phyloP scores from a whole-genome alignment of 2,797 vertebrate species.

The Orientallactaga sibirica region DNA sequence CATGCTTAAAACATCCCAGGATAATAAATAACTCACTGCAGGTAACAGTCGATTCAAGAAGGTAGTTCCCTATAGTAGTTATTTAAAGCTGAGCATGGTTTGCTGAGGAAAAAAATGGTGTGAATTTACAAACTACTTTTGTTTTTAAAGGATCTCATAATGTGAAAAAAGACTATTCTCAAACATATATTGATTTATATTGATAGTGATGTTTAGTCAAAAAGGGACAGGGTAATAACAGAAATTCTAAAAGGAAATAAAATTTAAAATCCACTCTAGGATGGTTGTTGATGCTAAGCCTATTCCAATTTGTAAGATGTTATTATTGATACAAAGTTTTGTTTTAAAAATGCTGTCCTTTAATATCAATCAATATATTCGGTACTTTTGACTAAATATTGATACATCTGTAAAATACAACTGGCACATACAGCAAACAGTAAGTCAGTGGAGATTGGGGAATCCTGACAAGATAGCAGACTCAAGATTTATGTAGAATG shows the following conservation, averaged over 20 bases:
- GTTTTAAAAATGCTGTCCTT: background rate
- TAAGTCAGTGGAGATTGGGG: background rate
- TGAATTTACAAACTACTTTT: background rate
- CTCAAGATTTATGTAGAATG: background rate
- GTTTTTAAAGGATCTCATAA: background rate
- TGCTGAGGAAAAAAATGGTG: background rate
- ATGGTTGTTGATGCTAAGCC: background rate
- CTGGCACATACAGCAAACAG: background rate
- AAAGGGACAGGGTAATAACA: background rate
- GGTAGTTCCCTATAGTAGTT: background rate
- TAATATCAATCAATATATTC: background rate
- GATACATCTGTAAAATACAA: background rate
- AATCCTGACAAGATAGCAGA: background rate
- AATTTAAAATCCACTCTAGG: slow-evolving; percentile 26
- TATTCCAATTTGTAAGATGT: slow-evolving; percentile 13
- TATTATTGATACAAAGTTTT: background rate
- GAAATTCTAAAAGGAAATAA: slow-evolving; percentile 33
- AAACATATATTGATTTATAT: background rate
- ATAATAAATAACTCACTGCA: background rate
- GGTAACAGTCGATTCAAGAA: background rate
- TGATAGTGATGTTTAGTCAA: background rate
- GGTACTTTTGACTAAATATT: background rate
- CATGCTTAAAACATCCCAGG: background rate
- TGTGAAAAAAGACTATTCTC: background rate
- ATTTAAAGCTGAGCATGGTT: slow-evolving; percentile 14